phyloP scores from a whole-genome alignment of 1,140 invertebrate genomes.

The Bombus huntii region DNA sequence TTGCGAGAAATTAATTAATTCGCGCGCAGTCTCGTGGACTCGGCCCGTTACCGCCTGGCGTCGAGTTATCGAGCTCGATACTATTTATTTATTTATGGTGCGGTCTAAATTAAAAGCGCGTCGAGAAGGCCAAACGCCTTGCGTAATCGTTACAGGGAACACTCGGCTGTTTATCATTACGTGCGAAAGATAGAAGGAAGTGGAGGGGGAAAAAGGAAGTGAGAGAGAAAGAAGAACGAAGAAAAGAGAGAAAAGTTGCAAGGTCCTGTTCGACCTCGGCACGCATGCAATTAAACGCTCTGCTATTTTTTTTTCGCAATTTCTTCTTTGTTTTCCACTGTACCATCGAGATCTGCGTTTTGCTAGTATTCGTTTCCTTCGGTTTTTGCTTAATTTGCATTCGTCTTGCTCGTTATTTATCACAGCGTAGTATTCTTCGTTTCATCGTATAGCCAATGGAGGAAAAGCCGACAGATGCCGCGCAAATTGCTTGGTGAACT shows the following conservation, averaged over 20 bases:
- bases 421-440: not conserved
- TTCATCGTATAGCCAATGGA: not conserved
- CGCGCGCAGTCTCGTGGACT: not conserved
- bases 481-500: not conserved
- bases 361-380: not conserved
- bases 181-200: constrained; percentile 57
- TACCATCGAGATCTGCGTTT: not conserved
- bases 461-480: not conserved
- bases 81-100: constrained; percentile 79
- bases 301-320: constrained; percentile 25
- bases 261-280: constrained; percentile 51
- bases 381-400: not conserved
- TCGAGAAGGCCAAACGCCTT: constrained; percentile 72
- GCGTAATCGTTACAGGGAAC: constrained; percentile 70
- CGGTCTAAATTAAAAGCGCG: constrained; percentile 77
- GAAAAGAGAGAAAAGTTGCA: constrained; percentile 22
- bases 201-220: not conserved
- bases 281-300: constrained; percentile 54
- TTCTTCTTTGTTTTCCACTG: not conserved
- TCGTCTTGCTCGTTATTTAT: not conserved
- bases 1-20: constrained; percentile 54
- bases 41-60: not conserved
- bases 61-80: constrained; percentile 65
- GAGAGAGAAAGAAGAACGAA: not conserved
- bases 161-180: constrained; percentile 71